phyloP scores from a whole-genome alignment of 37 sponge, comb jelly and placozoan species.

The Cliona cf. orientalis region DNA sequence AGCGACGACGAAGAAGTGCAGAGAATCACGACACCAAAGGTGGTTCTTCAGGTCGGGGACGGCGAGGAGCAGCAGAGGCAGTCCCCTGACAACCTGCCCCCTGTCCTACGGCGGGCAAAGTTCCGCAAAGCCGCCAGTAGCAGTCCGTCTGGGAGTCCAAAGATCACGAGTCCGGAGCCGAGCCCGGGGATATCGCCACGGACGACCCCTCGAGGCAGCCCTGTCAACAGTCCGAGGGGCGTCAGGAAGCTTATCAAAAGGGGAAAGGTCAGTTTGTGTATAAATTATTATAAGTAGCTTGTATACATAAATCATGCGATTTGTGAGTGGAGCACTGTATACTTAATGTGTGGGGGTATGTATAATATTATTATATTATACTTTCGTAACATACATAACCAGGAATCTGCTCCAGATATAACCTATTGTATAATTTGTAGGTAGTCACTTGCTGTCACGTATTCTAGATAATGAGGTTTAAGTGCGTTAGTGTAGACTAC shows the following conservation, averaged over 20 bases:
- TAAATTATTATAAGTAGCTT: too few species aligned
- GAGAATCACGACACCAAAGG: not conserved
- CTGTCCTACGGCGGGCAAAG: conserved; percentile 2
- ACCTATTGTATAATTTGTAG: too few species aligned
- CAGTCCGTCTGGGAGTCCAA: not conserved
- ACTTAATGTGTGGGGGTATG: too few species aligned
- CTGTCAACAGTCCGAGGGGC: not conserved
- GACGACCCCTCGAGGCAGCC: conserved; percentile 14
- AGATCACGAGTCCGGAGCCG: not conserved
- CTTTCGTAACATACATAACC: too few species aligned
- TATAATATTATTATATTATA: too few species aligned
- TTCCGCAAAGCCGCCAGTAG: not conserved
- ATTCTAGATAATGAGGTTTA: too few species aligned
- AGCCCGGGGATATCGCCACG: not conserved
- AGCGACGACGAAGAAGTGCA: not conserved
- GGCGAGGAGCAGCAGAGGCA: not conserved
- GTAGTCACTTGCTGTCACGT: too few species aligned
- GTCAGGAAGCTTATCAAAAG: not conserved
- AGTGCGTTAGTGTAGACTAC: too few species aligned
- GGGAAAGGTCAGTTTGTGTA: too few species aligned
- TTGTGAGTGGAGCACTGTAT: too few species aligned
- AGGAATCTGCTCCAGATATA: too few species aligned
- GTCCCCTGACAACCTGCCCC: conserved; percentile 8
- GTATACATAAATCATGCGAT: too few species aligned
- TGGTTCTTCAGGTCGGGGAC: not conserved